Evolutionary conservation across 2,797 vertebrate species (phyloP).

Genomic region (Sus cebifrons): DNA sequence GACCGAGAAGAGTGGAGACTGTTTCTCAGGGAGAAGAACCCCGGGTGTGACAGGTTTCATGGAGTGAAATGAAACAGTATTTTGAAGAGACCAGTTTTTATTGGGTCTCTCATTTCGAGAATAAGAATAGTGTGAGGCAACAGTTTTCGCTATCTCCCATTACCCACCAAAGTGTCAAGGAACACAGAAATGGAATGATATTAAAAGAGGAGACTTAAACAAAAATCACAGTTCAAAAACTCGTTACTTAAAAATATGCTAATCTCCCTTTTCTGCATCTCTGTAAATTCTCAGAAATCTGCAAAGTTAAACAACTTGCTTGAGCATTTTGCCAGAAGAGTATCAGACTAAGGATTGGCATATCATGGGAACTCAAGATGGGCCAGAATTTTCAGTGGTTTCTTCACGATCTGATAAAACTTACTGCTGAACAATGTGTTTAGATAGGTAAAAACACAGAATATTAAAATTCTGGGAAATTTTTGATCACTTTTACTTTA

Average conservation of each 20-base stretch:
- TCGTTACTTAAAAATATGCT: slow-evolving; percentile 27
- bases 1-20: background rate
- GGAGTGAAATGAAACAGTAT: background rate
- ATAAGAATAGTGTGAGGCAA: background rate
- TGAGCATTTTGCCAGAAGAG: background rate
- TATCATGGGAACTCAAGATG: background rate
- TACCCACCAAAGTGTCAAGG: background rate
- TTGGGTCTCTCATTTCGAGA: background rate
- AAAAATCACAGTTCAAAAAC: slow-evolving; percentile 20
- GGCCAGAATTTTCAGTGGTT: background rate
- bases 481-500: background rate
- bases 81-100: background rate
- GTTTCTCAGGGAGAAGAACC: background rate
- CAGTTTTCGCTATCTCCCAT: background rate
- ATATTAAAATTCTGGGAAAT: background rate
- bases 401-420: slow-evolving; percentile 1
- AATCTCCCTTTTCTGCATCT: background rate
- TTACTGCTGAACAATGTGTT: background rate
- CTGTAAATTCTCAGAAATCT: slow-evolving; percentile 38
- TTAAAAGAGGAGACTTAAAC: background rate
- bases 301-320: slow-evolving; percentile 23
- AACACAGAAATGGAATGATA: background rate
- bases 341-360: background rate
- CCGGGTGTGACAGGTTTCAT: background rate
- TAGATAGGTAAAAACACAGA: background rate